Percentiles rank a stretch among this genome's conserved stretches.
Evolutionary conservation across 2,113 vertebrate species (phyloP).

Genomic region (Gasterosteus nipponicus): DNA sequence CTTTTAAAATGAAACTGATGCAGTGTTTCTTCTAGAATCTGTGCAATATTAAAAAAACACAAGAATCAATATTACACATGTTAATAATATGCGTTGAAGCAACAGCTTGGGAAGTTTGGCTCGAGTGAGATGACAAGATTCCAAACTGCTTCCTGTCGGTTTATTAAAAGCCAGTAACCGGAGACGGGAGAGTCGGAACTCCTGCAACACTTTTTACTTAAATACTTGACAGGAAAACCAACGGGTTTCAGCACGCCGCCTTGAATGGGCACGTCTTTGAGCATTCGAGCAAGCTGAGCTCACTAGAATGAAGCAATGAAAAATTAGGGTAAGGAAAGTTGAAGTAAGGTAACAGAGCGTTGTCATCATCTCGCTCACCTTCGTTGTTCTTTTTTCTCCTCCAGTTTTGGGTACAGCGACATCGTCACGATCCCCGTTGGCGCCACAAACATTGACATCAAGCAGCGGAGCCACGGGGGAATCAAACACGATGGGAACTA

Average conservation of each 20-base stretch:
- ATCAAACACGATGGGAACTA: constrained; percentile 92
- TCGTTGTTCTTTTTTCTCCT: constrained; percentile 31
- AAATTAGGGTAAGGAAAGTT: no score
- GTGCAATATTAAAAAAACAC: no score
- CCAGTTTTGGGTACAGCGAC: constrained; percentile 93
- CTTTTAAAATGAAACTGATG: no score
- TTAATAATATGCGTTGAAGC: no score
- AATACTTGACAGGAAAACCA: background rate
- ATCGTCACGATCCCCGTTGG: constrained; percentile 93
- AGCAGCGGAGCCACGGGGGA: constrained; percentile 91
- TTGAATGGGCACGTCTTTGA: background rate
- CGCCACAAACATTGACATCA: constrained; percentile 95
- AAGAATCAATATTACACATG: no score
- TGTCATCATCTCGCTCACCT: background rate
- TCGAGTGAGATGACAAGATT: background rate
- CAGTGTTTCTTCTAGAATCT: no score
- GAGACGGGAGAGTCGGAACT: background rate
- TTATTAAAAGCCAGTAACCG: background rate
- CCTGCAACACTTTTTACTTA: background rate
- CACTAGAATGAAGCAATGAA: background rate
- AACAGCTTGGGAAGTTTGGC: no score
- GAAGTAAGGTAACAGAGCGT: background rate
- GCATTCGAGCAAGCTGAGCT: background rate
- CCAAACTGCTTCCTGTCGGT: background rate
- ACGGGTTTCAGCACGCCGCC: background rate